Base-by-base conservation (phyloP, 2,888 invertebrate genomes). In the Sinhomidia bicolor region DNA sequence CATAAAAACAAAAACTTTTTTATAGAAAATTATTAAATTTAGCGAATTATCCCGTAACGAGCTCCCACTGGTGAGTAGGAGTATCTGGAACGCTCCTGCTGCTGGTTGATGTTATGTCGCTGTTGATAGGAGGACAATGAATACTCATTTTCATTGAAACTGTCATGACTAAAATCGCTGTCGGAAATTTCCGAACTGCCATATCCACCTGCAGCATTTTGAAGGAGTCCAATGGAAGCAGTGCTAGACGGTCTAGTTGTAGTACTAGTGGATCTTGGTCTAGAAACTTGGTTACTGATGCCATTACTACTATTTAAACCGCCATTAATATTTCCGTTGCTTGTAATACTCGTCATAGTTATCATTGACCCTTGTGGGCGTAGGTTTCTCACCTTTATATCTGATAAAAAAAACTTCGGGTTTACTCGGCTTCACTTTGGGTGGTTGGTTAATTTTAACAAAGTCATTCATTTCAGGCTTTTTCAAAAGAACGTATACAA, bases 331-430 rank as follows among this genome's bases (percentile, higher is more conserved):
- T 41, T 41, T 14, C 10, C 29, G 14, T 65, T 65, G 1, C 82
- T 44, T n/a, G n/a, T n/a, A 23, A 32, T 12, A 14, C 10, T 23
- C 1, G 20, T 32, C 47, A 54, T 54, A 3, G 12, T 23, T 57
- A 41, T 74, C 20, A 23, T 54, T 14, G 57, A 17, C 1, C 57
- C 57, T 36, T 4, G 10, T 32, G 10, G 17, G 1, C 5, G 5
- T n/a, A 36, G 36, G 29, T 41, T 80, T 36, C 0, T 71, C n/a
- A 41, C 83, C 87, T 76, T 96, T 96, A 95, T 96, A 96, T 92
- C 96, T 95, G 95, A 96, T 97, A 95, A 97, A 97, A 95, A 97
- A 97, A 86, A 97, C 97, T 94, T 97, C 97, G 85, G 97, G 97
- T 12, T 81, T 81, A 94, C 97, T 97, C 93, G 96, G 96, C 93